A percentile compares a stretch with the other conserved stretches of the same genome.
Evolutionary conservation across 2,888 invertebrate genomes (phyloP).

Genomic region (Athalia rosae): DNA sequence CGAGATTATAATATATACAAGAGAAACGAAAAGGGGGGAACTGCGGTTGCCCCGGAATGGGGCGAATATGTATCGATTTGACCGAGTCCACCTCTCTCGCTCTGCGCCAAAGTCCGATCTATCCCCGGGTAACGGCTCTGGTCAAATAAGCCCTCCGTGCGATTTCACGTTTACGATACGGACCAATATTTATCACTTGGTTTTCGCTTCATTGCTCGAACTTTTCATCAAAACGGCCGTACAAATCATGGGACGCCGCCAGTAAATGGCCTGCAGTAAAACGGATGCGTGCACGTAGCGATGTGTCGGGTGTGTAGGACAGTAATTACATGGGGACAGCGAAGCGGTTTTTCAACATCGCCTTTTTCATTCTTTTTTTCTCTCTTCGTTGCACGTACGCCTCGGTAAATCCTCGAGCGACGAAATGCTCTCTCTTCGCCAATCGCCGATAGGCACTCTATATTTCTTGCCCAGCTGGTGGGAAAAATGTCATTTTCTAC

Average conservation of each 20-base stretch:
- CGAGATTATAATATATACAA: conserved; percentile 30
- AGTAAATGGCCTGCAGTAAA: no score
- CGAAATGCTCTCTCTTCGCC: no score
- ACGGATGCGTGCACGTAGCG: background rate
- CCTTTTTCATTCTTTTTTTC: no score
- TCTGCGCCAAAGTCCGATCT: conserved; percentile 11
- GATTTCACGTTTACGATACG: conserved; percentile 26
- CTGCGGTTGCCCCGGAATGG: conserved; percentile 32
- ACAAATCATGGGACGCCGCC: background rate
- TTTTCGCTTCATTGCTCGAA: conserved; percentile 27
- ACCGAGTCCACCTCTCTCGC: conserved; percentile 37
- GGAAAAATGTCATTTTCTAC: conserved; percentile 20
- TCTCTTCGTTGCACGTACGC: no score
- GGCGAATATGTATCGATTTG: conserved; percentile 57
- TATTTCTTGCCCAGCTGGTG: conserved; percentile 9
- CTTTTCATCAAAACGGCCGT: conserved; percentile 14
- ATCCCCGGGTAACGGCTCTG: conserved; percentile 24
- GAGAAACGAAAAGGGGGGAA: conserved; percentile 1
- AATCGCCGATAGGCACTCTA: no score
- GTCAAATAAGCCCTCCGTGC: conserved; percentile 1
- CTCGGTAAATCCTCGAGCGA: no score
- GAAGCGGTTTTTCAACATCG: no score
- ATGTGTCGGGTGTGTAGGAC: no score
- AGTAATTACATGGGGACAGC: no score
- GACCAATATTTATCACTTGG: conserved; percentile 21